phyloP scores from a whole-genome alignment of 2,888 invertebrate species.

The Drosophila pullipes region DNA sequence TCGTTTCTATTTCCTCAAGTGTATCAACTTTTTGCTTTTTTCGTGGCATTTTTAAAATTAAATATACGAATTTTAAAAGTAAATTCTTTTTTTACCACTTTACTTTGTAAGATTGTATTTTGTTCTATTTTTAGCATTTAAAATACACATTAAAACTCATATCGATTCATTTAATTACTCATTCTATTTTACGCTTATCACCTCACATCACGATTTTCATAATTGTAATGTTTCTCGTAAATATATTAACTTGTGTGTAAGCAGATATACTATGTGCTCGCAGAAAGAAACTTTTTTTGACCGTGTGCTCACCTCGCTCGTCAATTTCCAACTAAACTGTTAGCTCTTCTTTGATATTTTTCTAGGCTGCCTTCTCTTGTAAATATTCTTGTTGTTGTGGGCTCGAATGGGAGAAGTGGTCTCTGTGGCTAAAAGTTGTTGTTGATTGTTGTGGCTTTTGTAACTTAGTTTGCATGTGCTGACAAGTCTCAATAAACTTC shows the following conservation, averaged over 20 bases:
- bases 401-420: conserved; percentile 7
- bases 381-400: neutral
- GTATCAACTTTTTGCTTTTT: conserved; percentile 85
- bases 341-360: conserved; percentile 46
- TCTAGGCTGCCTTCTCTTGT: conserved; percentile 24
- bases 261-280: neutral
- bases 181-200: conserved; percentile 1
- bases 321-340: conserved; percentile 63
- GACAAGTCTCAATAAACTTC: conserved; percentile 79
- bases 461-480: conserved; percentile 70
- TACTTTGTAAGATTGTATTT: neutral
- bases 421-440: conserved; percentile 36
- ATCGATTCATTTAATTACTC: neutral
- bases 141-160: neutral
- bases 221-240: neutral
- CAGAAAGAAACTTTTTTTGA: conserved; percentile 1
- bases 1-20: conserved; percentile 84
- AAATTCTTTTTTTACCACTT: neutral
- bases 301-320: conserved; percentile 50
- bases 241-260: neutral
- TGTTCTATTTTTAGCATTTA: neutral
- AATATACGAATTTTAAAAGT: neutral
- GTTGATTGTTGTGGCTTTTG: conserved; percentile 46
- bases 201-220: neutral
- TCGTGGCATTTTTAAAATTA: conserved; percentile 71